phyloP scores from a whole-genome alignment of 2,113 vertebrate species.

The Spea bombifrons region DNA sequence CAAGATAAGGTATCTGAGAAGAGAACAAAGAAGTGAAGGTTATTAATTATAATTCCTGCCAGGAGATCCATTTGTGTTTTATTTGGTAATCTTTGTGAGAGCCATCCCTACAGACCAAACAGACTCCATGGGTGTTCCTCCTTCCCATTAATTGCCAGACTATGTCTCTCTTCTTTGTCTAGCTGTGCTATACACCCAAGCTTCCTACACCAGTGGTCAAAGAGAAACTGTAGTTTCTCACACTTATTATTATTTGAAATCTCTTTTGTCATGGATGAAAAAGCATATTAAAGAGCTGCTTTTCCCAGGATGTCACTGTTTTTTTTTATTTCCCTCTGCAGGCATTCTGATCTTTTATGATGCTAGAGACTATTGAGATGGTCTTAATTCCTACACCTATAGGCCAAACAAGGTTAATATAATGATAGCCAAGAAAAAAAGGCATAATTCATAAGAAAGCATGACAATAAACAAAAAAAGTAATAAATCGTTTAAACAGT shows the following conservation, averaged over 20 bases:
- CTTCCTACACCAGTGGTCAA: conserved; percentile 58
- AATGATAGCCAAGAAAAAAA: conserved; percentile 50
- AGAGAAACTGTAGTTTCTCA: conserved; percentile 60
- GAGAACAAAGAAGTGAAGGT: conserved; percentile 28
- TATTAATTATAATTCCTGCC: conserved; percentile 48
- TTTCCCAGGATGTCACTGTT: conserved; percentile 52
- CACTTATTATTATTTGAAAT: conserved; percentile 65
- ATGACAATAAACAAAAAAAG: conserved; percentile 46
- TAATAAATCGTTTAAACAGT: conserved; percentile 49
- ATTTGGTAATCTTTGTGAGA: conserved; percentile 62
- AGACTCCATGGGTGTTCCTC: conserved; percentile 55
- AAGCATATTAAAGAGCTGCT: conserved; percentile 52
- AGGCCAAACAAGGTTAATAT: conserved; percentile 52
- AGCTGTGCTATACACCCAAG: conserved; percentile 53
- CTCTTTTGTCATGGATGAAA: conserved; percentile 61
- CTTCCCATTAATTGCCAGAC: conserved; percentile 59
- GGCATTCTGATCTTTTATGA: conserved; percentile 54
- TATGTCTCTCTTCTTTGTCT: conserved; percentile 52
- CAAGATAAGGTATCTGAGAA: conserved; percentile 26
- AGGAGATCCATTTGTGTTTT: conserved; percentile 53
- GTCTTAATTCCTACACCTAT: conserved; percentile 56
- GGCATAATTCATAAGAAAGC: conserved; percentile 49
- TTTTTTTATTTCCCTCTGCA: conserved; percentile 58
- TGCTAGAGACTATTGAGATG: conserved; percentile 58
- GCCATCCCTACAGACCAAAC: conserved; percentile 53